Evolutionary conservation across 2,888 invertebrate genomes (phyloP).

Genomic region (Hypsopygia costalis): DNA sequence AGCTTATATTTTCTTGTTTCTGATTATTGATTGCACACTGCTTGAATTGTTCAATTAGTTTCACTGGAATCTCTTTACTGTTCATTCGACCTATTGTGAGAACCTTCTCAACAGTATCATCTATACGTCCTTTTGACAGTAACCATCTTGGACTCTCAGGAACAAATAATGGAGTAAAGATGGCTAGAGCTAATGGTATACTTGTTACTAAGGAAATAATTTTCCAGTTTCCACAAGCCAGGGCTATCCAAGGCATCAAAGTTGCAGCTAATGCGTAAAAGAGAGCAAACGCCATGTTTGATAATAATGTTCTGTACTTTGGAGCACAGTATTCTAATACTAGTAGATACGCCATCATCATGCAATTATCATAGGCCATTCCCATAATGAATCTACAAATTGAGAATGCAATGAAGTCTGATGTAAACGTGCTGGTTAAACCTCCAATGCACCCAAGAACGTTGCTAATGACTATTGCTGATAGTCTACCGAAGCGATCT

Average conservation of each 20-base stretch:
- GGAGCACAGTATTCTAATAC: constrained; percentile 54
- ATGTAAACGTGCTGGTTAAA: constrained; percentile 37
- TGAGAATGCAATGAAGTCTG: constrained; percentile 40
- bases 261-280: constrained; percentile 44
- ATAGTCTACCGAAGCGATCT: constrained; percentile 50
- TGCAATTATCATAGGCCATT: constrained; percentile 52
- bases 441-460: constrained; percentile 45
- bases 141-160: constrained; percentile 58
- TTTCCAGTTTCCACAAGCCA: constrained; percentile 53
- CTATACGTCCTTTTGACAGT: constrained; percentile 45
- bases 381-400: constrained; percentile 48
- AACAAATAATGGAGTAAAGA: constrained; percentile 42
- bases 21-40: constrained; percentile 21
- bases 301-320: constrained; percentile 46
- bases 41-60: constrained; percentile 46
- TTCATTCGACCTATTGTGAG: constrained; percentile 44
- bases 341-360: constrained; percentile 50
- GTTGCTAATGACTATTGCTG: constrained; percentile 40
- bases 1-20: constrained; percentile 30
- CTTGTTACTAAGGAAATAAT: constrained; percentile 47
- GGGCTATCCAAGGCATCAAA: constrained; percentile 44
- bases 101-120: constrained; percentile 46
- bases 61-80: constrained; percentile 39
- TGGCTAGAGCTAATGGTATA: constrained; percentile 38
- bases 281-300: constrained; percentile 44